Base-by-base conservation (phyloP, 2,797 vertebrate species). In the Meda fulgida region DNA sequence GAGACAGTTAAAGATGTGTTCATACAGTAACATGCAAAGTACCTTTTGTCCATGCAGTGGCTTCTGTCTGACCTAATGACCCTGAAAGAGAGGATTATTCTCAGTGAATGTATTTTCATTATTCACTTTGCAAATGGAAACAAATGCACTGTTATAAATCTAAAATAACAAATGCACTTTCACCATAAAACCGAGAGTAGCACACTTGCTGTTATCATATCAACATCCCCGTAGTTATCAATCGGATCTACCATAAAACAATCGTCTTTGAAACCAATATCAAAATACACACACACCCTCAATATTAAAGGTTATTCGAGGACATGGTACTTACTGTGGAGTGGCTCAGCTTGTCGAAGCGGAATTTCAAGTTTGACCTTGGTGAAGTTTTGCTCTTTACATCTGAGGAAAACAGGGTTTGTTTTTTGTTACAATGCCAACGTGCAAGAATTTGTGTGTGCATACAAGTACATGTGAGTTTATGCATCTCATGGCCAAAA, bases 301-400 rank as follows among this genome's bases (percentile, higher is more conserved):
- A 4, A n/a, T 55, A 55, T 76, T 46, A 31, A 65, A 78, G 69
- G 14, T 77, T 26, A 38, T 60, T 46, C 1, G 1, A 63, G 77
- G 2, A 40, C 43, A 76, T 1, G 23, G 21, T 53, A 88, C 89
- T 95, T 89, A 96, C 98, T 90, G 92, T 95, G 89, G 96, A 90
- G 11, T 98, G 97, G 92, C 96, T 98, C 93, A 99, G 96, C 93
- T 99, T 98, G 94, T 98, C 97, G 29, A 99, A 99, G 90, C 97
- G 96, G 84, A 99, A 99, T 93, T 99, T 99, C 94, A 99, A 95
- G 92, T 96, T 98, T 86, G 97, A 97, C 95, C 97, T 95, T 0
- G 97, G 97, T 79, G 98, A 99, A 51, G 96, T 98, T 92, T 97
- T 97, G 92, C 90, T 97, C 92, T 97, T 99, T 79, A 94, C 89